Evolutionary conservation across 2,113 vertebrate species (phyloP).

Genomic region (Acrocephalus kingi): DNA sequence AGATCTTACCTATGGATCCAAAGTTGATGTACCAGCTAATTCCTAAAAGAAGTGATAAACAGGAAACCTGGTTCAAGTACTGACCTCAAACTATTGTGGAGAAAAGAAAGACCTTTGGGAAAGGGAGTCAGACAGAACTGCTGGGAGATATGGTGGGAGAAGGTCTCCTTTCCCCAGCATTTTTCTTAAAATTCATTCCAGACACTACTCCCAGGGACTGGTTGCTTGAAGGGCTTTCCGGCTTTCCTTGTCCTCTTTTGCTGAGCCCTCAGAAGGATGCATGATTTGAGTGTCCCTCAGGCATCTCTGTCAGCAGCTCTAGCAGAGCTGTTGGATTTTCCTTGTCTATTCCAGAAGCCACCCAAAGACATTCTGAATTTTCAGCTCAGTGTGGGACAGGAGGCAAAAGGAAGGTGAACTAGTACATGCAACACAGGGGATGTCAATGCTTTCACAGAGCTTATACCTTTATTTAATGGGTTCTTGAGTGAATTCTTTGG

Average conservation of each 20-base stretch:
- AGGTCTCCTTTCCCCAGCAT: background rate
- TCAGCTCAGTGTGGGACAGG: background rate
- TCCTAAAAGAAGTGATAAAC: background rate
- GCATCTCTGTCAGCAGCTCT: background rate
- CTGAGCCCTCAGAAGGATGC: background rate
- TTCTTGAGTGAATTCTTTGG: background rate
- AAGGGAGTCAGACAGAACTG: background rate
- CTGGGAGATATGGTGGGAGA: background rate
- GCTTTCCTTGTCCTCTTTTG: background rate
- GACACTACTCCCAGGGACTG: fast-evolving
- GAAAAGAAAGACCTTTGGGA: background rate
- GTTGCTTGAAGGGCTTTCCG: background rate
- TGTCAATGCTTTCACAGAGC: background rate
- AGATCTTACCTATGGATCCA: background rate
- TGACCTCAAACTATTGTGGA: background rate
- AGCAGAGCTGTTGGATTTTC: background rate
- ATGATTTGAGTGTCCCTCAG: background rate
- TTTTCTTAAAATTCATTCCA: background rate
- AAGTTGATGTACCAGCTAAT: background rate
- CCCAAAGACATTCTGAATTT: background rate
- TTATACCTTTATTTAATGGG: background rate
- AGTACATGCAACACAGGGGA: background rate
- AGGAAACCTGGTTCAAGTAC: background rate
- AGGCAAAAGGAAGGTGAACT: background rate
- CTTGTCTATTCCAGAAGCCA: background rate